Evolutionary conservation across 2,888 invertebrate genomes (phyloP).

Genomic region (Melanophora roralis): DNA sequence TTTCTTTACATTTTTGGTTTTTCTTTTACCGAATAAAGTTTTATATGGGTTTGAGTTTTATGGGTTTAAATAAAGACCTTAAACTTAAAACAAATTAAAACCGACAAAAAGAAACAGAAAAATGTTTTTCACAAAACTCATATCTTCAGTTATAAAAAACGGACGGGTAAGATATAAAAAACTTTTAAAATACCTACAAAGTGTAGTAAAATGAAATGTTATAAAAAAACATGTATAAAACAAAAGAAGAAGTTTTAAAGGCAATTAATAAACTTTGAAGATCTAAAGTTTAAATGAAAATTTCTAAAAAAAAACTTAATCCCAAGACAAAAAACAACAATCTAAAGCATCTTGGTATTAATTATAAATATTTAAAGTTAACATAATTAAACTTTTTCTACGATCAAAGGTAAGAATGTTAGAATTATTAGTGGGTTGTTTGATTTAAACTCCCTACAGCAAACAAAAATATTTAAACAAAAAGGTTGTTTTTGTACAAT

Average conservation of each 20-base stretch:
- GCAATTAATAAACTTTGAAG: slow-evolving; percentile 3
- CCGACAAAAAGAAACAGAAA: not conserved
- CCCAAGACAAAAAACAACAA: not conserved
- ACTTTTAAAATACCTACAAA: not conserved
- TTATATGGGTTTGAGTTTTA: not conserved
- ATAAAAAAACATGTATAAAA: not conserved
- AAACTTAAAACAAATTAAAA: not conserved
- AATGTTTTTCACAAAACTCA: not conserved
- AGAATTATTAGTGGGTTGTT: not conserved
- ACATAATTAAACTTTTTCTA: slow-evolving; percentile 10
- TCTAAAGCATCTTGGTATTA: slow-evolving; percentile 6
- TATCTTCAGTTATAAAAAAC: slow-evolving; percentile 1
- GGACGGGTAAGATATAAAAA: not conserved
- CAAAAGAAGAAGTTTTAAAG: slow-evolving; percentile 11
- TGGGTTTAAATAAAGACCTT: not conserved
- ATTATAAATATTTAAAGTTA: slow-evolving; percentile 30
- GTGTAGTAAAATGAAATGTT: not conserved
- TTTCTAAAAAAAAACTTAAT: not conserved
- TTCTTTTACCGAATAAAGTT: too few species aligned
- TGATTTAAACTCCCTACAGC: slow-evolving; percentile 4
- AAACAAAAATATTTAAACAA: not conserved
- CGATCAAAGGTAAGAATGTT: not conserved
- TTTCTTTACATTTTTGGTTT: slow-evolving; percentile 9
- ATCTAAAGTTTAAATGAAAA: not conserved
- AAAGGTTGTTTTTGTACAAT: not conserved